These are phyloP conservation scores for Patiria miniata DNA, from an alignment of 35 echinoderm and acorn worm genomes.

Conservation along the genomic window DNA sequence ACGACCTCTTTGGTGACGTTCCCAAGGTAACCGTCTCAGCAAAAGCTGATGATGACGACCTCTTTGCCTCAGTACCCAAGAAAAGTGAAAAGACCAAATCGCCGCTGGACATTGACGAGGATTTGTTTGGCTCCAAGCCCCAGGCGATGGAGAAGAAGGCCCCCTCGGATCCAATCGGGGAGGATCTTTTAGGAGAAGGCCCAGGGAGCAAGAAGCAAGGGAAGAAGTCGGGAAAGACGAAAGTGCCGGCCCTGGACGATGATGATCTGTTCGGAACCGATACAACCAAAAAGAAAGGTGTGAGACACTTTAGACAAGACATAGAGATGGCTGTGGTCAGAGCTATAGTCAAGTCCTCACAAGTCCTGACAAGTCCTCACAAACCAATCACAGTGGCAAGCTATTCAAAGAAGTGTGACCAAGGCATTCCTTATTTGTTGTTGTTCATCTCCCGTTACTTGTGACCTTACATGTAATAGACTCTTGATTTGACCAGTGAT, in stretches of 20 bases:
- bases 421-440: too few relatives aligned
- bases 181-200: slow-evolving; percentile 62
- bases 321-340: too few relatives aligned
- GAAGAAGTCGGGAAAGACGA: background rate
- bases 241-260: background rate
- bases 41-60: slow-evolving; percentile 36
- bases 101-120: slow-evolving; percentile 41
- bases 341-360: too few relatives aligned
- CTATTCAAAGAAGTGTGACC: too few relatives aligned
- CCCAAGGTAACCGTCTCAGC: background rate
- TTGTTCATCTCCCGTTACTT: too few relatives aligned
- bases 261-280: slow-evolving; percentile 68
- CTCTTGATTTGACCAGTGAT: too few relatives aligned
- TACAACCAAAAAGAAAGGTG: slow-evolving; percentile 28
- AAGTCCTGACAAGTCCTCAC: too few relatives aligned
- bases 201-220: slow-evolving; percentile 1
- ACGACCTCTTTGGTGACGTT: slow-evolving; percentile 65
- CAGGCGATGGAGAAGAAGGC: slow-evolving; percentile 15
- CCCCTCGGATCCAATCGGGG: slow-evolving; percentile 22
- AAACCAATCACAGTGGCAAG: too few relatives aligned
- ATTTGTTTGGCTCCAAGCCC: slow-evolving; percentile 27
- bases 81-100: slow-evolving; percentile 22
- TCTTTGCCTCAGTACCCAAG: slow-evolving; percentile 57
- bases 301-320: too few relatives aligned
- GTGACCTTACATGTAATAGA: too few relatives aligned